These are phyloP conservation scores for Cotesia typhae DNA, from an alignment of 1,140 invertebrate species.

Conservation along the genomic window DNA sequence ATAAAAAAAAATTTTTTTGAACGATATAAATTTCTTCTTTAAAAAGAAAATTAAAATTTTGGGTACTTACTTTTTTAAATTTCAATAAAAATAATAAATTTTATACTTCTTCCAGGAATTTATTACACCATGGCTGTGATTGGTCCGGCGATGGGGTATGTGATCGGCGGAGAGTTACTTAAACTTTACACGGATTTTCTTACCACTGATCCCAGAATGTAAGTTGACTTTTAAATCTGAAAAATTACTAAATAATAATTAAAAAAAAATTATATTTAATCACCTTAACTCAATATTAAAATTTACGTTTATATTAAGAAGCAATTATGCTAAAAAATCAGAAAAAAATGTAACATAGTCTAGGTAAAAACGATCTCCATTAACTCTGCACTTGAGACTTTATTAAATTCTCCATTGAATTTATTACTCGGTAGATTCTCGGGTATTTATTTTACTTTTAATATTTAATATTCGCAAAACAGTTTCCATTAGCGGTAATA, in stretches of 20 bases:
- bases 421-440: conserved; percentile 35
- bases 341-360: background rate
- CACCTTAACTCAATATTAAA: no score
- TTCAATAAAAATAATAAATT: background rate
- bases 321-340: background rate
- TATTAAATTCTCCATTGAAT: conserved; percentile 44
- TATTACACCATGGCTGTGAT: conserved; percentile 84
- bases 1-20: background rate
- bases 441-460: background rate
- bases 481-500: background rate
- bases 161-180: conserved; percentile 79
- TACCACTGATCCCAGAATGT: conserved; percentile 70
- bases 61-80: no score
- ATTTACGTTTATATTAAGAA: background rate
- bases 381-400: conserved; percentile 31
- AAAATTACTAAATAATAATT: no score
- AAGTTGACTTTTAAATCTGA: conserved; percentile 57
- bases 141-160: conserved; percentile 83
- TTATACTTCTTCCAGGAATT: conserved; percentile 67
- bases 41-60: background rate
- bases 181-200: conserved; percentile 80
- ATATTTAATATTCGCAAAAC: background rate
- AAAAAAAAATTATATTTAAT: no score
- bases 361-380: background rate
- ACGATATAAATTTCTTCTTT: background rate